A percentile compares a stretch with the other conserved stretches of the same genome.
Conservation (phyloP, 1,140 invertebrate genomes). For the Triops longicaudatus region DNA sequence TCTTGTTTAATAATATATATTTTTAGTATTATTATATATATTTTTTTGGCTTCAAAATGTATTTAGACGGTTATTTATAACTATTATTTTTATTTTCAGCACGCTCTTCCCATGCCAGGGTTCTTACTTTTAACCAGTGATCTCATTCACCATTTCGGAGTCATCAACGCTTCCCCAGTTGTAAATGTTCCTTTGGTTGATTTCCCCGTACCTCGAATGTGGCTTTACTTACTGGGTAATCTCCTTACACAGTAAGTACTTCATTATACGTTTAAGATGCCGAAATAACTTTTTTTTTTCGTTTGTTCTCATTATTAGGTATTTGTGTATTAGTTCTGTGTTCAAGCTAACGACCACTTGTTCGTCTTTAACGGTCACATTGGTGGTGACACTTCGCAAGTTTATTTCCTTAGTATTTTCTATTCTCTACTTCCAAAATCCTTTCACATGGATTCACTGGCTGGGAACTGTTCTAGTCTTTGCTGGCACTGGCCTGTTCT, state of each 20-base stretch:
- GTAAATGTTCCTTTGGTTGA: conserved; percentile 37
- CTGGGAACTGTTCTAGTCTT: conserved; percentile 85
- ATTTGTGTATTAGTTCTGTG: conserved; percentile 86
- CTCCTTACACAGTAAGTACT: conserved; percentile 76
- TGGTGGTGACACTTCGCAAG: conserved; percentile 91
- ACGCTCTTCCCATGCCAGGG: conserved; percentile 76
- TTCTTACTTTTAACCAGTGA: conserved; percentile 67
- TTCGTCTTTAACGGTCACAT: conserved; percentile 84
- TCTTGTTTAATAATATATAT: too few relatives aligned
- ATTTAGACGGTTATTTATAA: too few relatives aligned
- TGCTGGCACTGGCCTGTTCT: conserved; percentile 83
- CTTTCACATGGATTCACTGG: conserved; percentile 89
- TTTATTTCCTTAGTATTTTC: conserved; percentile 91
- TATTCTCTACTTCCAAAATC: conserved; percentile 90
- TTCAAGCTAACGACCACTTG: conserved; percentile 90
- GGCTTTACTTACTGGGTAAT: conserved; percentile 75
- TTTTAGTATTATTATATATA: too few relatives aligned
- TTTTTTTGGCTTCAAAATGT: too few relatives aligned
- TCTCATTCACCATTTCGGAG: conserved; percentile 56
- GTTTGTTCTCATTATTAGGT: conserved; percentile 45
- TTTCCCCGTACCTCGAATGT: conserved; percentile 57
- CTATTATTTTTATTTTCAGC: conserved; percentile 45
- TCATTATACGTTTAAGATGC: too few relatives aligned
- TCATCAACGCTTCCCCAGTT: conserved; percentile 39
- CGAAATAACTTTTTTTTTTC: too few relatives aligned